A percentile compares a stretch with the other conserved stretches of the same genome.
Conservation (phyloP, 2,113 vertebrate species). For the Emydura subglobosa region DNA sequence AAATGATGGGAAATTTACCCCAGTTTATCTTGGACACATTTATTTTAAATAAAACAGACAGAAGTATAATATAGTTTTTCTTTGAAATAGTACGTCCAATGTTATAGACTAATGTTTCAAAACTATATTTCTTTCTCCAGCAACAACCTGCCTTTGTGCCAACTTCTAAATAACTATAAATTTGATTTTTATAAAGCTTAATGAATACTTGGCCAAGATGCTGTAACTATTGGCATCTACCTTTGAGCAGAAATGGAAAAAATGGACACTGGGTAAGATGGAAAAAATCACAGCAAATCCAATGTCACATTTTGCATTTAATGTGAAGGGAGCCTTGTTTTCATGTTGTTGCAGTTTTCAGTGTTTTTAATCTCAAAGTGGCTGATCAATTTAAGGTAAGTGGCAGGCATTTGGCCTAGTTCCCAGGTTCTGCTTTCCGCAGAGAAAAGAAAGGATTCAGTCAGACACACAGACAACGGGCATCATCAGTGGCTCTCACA, state of each 20-base stretch:
- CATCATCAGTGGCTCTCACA: slow-evolving; percentile 81
- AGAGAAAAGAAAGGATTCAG: slow-evolving; percentile 82
- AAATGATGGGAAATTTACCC: slow-evolving; percentile 12
- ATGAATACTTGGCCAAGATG: slow-evolving; percentile 81
- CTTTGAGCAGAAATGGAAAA: slow-evolving; percentile 77
- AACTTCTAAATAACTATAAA: slow-evolving; percentile 81
- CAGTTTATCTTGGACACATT: neutral
- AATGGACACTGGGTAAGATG: slow-evolving; percentile 68
- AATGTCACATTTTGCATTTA: slow-evolving; percentile 77
- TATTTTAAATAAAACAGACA: slow-evolving; percentile 28
- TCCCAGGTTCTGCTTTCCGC: slow-evolving; percentile 82
- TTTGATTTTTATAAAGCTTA: slow-evolving; percentile 81
- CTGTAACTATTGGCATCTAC: slow-evolving; percentile 80
- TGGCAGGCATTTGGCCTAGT: slow-evolving; percentile 82
- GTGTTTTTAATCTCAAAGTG: slow-evolving; percentile 81
- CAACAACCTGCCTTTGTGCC: slow-evolving; percentile 73
- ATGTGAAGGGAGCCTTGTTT: slow-evolving; percentile 82
- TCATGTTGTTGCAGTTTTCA: slow-evolving; percentile 74
- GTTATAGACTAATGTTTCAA: slow-evolving; percentile 66
- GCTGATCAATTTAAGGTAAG: slow-evolving; percentile 85
- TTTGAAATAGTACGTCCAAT: slow-evolving; percentile 43
- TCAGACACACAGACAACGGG: slow-evolving; percentile 82
- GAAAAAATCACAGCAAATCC: slow-evolving; percentile 79
- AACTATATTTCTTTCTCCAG: slow-evolving; percentile 75
- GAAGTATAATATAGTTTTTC: slow-evolving; percentile 45